Evolutionary conservation across 2,113 vertebrate genomes (phyloP).

Genomic region (Eptesicus fuscus): DNA sequence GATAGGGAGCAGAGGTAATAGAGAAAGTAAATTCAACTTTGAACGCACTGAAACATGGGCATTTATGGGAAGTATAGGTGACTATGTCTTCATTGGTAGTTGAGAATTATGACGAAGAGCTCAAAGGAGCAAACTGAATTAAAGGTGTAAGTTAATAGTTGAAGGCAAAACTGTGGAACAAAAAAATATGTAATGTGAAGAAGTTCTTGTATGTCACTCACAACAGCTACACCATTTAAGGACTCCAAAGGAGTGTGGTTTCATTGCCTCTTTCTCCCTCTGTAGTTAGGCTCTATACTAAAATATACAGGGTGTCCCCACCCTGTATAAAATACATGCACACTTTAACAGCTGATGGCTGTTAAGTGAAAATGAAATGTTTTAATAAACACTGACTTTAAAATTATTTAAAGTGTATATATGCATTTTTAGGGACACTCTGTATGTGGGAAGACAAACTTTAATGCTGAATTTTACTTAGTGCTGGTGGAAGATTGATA

Average conservation of each 20-base stretch:
- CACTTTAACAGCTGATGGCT: too few relatives aligned
- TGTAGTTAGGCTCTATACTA: background rate
- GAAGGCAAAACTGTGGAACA: background rate
- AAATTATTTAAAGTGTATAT: too few relatives aligned
- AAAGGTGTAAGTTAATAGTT: background rate
- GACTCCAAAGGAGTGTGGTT: too few relatives aligned
- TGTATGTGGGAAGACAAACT: background rate
- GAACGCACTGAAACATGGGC: background rate
- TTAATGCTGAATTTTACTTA: slow-evolving; percentile 13
- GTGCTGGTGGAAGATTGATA: background rate
- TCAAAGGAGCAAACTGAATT: background rate
- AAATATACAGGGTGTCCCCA: too few relatives aligned
- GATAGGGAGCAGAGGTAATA: background rate
- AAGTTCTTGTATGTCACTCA: background rate
- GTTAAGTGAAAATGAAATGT: too few relatives aligned
- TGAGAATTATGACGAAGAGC: background rate
- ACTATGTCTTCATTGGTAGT: background rate
- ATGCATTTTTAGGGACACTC: too few relatives aligned
- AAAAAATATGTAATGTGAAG: background rate
- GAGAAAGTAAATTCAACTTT: background rate
- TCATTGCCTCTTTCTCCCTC: background rate
- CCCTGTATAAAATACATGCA: too few relatives aligned
- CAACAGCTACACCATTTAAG: background rate
- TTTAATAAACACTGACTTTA: too few relatives aligned
- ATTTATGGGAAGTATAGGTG: background rate